Evolutionary conservation across 2,888 invertebrate genomes (phyloP).

Genomic region (Hymenopus coronatus): DNA sequence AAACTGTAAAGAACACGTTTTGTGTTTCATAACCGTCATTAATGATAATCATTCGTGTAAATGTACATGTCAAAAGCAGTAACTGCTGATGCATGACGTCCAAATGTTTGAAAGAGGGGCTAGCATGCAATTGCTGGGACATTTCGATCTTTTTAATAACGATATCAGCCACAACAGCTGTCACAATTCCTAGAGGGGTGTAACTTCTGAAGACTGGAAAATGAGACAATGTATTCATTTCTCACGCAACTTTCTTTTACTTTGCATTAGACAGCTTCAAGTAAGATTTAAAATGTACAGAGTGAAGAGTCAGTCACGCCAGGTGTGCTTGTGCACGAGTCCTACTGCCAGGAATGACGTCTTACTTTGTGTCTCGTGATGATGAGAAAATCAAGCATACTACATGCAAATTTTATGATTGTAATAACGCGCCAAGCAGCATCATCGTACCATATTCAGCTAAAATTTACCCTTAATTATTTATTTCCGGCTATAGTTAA

Average conservation of each 20-base stretch:
- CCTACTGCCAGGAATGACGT: background rate
- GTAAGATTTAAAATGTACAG: background rate
- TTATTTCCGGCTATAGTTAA: too few species aligned
- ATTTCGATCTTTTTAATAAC: background rate
- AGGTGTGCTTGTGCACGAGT: background rate
- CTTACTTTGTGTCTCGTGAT: background rate
- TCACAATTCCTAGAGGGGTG: background rate
- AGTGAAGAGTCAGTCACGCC: background rate
- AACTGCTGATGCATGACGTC: too few species aligned
- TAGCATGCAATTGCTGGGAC: background rate
- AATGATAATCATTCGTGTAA: too few species aligned
- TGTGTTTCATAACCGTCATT: too few species aligned
- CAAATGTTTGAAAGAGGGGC: too few species aligned
- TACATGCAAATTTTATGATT: background rate
- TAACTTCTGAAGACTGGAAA: background rate
- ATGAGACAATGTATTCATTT: background rate
- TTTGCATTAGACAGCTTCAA: background rate
- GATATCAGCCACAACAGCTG: background rate
- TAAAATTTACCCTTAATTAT: too few species aligned
- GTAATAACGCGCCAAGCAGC: background rate
- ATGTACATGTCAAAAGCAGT: too few species aligned
- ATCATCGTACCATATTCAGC: too few species aligned
- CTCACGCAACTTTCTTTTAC: background rate
- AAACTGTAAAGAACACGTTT: too few species aligned
- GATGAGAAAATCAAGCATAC: background rate